phyloP scores from a whole-genome alignment of 2,113 vertebrate species.

The Prunella himalayana region DNA sequence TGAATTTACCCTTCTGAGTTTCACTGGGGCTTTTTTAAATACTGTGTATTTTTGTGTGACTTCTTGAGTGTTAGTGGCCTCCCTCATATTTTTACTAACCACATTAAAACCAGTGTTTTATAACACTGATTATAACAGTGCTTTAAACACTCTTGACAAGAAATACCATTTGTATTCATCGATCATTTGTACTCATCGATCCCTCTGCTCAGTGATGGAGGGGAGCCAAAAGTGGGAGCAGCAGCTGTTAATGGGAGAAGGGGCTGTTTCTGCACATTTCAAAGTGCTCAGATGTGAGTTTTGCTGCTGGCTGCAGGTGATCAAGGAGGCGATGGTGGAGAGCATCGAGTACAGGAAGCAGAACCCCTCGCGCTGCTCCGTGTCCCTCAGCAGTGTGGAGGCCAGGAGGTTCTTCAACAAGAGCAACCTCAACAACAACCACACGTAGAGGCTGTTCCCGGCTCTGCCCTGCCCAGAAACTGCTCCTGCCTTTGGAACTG shows the following conservation, averaged over 20 bases:
- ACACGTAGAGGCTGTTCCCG: neutral
- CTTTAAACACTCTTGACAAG: no score
- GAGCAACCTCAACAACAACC: constrained; percentile 65
- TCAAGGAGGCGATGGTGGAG: constrained; percentile 87
- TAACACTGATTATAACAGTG: neutral
- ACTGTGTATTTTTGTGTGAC: neutral
- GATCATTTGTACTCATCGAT: neutral
- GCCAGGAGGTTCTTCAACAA: constrained; percentile 84
- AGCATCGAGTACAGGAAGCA: constrained; percentile 85
- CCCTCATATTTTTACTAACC: neutral
- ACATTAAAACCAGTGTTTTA: neutral
- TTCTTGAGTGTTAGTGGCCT: neutral
- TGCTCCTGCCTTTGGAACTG: neutral
- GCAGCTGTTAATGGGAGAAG: neutral
- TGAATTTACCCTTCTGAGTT: neutral
- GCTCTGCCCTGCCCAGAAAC: neutral
- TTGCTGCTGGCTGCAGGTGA: constrained; percentile 72
- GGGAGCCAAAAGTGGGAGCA: neutral
- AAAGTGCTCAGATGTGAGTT: neutral
- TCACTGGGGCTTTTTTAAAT: neutral
- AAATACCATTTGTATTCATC: neutral
- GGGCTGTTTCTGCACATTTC: neutral
- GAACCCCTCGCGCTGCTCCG: constrained; percentile 78
- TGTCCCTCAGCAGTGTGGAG: constrained; percentile 83
- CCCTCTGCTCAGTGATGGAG: neutral